Conservation (phyloP, 2,888 invertebrate genomes). For the Lacanobia wlatinum region DNA sequence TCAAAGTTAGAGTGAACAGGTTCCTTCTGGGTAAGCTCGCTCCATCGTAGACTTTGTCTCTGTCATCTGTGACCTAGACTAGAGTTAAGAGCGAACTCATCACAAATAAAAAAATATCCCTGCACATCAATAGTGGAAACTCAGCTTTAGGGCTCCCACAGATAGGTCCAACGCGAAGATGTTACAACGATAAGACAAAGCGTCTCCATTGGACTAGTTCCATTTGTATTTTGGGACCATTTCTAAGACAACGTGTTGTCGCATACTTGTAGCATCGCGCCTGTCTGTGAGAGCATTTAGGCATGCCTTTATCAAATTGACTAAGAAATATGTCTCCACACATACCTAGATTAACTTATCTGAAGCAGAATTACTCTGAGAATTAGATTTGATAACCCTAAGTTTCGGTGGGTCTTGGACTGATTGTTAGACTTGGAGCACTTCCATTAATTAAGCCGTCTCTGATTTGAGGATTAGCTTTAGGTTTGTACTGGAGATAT, state of each 20-base stretch:
- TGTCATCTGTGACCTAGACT: too few species aligned
- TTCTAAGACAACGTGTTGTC: neutral
- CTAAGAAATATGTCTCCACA: conserved; percentile 22
- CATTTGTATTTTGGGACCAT: neutral
- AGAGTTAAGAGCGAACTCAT: too few species aligned
- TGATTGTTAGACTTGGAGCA: conserved; percentile 24
- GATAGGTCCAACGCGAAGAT: neutral
- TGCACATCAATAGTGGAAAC: too few species aligned
- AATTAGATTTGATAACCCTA: conserved; percentile 27
- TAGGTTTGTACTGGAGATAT: neutral
- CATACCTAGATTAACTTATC: conserved; percentile 23
- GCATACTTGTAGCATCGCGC: neutral
- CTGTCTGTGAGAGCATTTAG: neutral
- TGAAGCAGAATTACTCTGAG: conserved; percentile 28
- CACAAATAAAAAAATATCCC: too few species aligned
- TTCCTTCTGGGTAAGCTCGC: too few species aligned
- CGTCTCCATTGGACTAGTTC: neutral
- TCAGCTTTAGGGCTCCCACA: neutral
- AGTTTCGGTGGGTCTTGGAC: conserved; percentile 5
- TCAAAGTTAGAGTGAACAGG: too few species aligned
- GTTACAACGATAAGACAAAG: neutral
- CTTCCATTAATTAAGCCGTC: conserved; percentile 7
- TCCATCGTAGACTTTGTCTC: too few species aligned
- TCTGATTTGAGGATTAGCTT: neutral
- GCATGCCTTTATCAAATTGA: conserved; percentile 16